These are phyloP conservation scores for Chrysochloris asiatica DNA, from an alignment of 2,113 vertebrate species.

Conservation along the genomic window DNA sequence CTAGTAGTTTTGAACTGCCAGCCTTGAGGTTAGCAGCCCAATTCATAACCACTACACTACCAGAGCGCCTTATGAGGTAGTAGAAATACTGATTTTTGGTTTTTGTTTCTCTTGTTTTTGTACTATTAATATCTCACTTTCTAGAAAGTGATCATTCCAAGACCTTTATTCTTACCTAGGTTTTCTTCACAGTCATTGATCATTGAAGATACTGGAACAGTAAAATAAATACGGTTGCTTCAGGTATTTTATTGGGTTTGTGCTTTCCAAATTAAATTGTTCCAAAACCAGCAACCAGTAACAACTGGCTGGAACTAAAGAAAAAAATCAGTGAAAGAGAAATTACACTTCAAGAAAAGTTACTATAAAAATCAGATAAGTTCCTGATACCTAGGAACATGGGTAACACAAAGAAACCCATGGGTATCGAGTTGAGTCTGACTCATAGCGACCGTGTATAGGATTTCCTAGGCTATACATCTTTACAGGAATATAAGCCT, in stretches of 20 bases:
- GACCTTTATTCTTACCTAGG: slow-evolving; percentile 1
- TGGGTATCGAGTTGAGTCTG: too few species aligned
- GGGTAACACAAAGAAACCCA: not conserved
- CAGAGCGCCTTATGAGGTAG: too few species aligned
- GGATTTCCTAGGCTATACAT: too few species aligned
- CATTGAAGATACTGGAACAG: not conserved
- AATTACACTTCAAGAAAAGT: not conserved
- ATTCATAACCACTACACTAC: too few species aligned
- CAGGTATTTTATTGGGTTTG: slow-evolving; percentile 21
- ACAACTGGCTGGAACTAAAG: not conserved
- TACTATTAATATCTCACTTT: not conserved
- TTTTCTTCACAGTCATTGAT: not conserved
- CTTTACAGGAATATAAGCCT: too few species aligned
- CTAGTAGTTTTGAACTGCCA: too few species aligned
- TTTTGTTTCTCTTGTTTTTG: not conserved
- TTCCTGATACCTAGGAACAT: not conserved
- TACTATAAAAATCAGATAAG: not conserved
- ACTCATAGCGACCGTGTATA: too few species aligned
- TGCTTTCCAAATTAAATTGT: slow-evolving; percentile 6
- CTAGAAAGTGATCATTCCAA: not conserved
- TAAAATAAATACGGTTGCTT: not conserved
- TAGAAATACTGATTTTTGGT: not conserved
- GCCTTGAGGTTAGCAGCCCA: too few species aligned
- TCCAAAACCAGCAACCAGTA: not conserved
- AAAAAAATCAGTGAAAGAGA: not conserved